Evolutionary conservation across 2,888 invertebrate species (phyloP), one percentile per base, ranked within the genome.

Genomic region (Papilio elwesi): DNA sequence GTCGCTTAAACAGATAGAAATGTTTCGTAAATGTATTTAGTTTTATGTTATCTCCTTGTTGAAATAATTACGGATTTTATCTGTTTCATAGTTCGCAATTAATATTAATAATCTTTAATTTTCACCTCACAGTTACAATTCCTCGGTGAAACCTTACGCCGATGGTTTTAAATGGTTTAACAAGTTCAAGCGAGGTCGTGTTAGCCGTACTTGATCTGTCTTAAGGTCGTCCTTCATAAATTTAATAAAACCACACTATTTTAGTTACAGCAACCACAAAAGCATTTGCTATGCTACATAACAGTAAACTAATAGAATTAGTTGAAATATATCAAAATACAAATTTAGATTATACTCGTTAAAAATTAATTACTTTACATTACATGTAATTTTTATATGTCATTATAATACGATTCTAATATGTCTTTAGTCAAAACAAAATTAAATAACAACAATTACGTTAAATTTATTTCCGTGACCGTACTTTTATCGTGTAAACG

Each of bases 131-230:
- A 15, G 59, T 43, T 62, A 43, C 43, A 43, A 62, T 62, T 43
- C 15, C 43, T 15, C 59, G 15, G 43, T 62, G 59, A 62, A 62
- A 62, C 59, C 59, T n/a, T 62, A 62, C 43, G 43, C 43, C 10
- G 43, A 62, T 43, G 15, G 13, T 62, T 43, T 43, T 62, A 62
- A 62, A 62, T 62, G 59, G 59, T n/a, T 62, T 62, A 62, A 62
- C 59, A 62, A 62, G 59, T 43, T 62, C 43, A 62, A 62, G n/a
- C n/a, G 59, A 62, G 43, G 59, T 62, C 59, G 59, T n/a, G 43
- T 62, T 62, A 62, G 43, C 9, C 43, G 43, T 62, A 62, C 59
- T 62, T 62, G 15, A 62, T 43, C 59, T 43, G 59, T 43, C 59
- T 62, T 43, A 43, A 43, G 43, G 43, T 62, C 43, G 59, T 62